Conservation (phyloP, 2,888 invertebrate genomes). For the Chymomyza procnemis region DNA sequence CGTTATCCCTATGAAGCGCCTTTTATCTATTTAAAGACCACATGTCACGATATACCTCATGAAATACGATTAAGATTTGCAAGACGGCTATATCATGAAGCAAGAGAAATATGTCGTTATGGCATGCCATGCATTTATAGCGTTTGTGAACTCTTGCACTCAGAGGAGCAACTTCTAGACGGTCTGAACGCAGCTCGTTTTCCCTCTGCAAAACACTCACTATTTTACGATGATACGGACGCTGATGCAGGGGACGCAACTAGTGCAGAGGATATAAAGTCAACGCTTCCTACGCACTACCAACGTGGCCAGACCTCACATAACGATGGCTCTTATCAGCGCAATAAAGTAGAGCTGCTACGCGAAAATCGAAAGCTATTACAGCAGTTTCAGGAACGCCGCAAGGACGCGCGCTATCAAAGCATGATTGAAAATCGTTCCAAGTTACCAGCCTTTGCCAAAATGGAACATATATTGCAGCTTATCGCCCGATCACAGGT, state of each 20-base stretch:
- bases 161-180: conserved; percentile 83
- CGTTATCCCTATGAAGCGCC: conserved; percentile 88
- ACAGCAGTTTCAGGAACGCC: conserved; percentile 82
- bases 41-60: conserved; percentile 82
- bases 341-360: conserved; percentile 80
- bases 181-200: conserved; percentile 81
- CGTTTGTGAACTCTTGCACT: conserved; percentile 84
- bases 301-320: conserved; percentile 81
- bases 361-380: conserved; percentile 83
- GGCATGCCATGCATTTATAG: conserved; percentile 87
- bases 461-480: conserved; percentile 84
- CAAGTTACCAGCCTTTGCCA: conserved; percentile 86
- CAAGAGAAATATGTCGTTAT: conserved; percentile 82
- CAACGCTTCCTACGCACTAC: conserved; percentile 82
- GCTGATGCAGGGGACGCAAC: conserved; percentile 61
- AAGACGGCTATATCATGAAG: conserved; percentile 84
- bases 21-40: conserved; percentile 84
- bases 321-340: conserved; percentile 79
- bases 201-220: conserved; percentile 80
- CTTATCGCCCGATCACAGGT: conserved; percentile 81
- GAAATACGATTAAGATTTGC: conserved; percentile 84
- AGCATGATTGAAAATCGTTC: conserved; percentile 83
- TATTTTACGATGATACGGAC: conserved; percentile 80
- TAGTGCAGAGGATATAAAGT: conserved; percentile 49
- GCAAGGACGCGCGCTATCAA: conserved; percentile 82